Conservation (phyloP, 1,140 invertebrate species). For the Hyles vespertilio region DNA sequence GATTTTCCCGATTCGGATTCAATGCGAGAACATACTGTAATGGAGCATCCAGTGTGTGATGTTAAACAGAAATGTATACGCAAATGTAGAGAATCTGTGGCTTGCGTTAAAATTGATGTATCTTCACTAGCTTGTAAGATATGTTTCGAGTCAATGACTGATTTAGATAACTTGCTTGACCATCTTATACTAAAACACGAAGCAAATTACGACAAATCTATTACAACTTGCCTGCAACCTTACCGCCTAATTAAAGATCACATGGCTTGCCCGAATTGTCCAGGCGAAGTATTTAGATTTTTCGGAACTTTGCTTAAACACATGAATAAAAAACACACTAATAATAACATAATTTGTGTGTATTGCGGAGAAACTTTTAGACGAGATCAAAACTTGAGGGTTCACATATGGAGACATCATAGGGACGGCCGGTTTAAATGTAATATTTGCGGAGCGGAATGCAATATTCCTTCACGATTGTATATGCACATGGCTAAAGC, state of each 20-base stretch:
- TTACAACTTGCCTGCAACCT: slow-evolving; percentile 61
- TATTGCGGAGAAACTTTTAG: slow-evolving; percentile 61
- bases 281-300: slow-evolving; percentile 53
- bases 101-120: slow-evolving; percentile 65
- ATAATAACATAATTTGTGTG: slow-evolving; percentile 65
- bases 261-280: slow-evolving; percentile 58
- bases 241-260: slow-evolving; percentile 59
- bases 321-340: slow-evolving; percentile 59
- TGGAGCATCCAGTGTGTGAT: slow-evolving; percentile 56
- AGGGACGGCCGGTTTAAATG: slow-evolving; percentile 59
- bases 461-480: slow-evolving; percentile 57
- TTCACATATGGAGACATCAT: slow-evolving; percentile 64
- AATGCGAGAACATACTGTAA: slow-evolving; percentile 55
- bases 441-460: slow-evolving; percentile 50
- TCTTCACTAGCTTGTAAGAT: slow-evolving; percentile 57
- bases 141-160: slow-evolving; percentile 50
- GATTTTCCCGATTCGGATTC: slow-evolving; percentile 58
- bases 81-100: slow-evolving; percentile 56
- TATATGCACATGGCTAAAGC: slow-evolving; percentile 64
- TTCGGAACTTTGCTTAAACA: slow-evolving; percentile 65
- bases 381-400: slow-evolving; percentile 56
- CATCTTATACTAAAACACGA: slow-evolving; percentile 56
- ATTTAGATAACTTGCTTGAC: slow-evolving; percentile 49
- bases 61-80: slow-evolving; percentile 55
- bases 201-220: slow-evolving; percentile 58